phyloP scores from a whole-genome alignment of 1,140 invertebrate species.

The Nebria ingens region DNA sequence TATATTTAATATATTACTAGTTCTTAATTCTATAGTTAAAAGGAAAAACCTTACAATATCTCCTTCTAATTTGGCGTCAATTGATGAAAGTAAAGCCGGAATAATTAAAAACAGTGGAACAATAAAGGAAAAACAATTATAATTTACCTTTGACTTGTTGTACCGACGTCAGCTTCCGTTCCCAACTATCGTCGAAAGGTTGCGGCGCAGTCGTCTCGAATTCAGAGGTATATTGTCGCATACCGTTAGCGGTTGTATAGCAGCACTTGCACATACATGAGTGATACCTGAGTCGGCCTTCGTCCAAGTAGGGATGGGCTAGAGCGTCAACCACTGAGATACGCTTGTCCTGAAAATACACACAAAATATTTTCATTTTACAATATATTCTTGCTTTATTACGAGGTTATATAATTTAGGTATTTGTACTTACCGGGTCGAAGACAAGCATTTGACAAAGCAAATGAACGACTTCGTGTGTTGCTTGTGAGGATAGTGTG shows the following conservation, averaged over 20 bases:
- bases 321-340: slow-evolving; percentile 90
- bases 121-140: slow-evolving; percentile 15
- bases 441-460: slow-evolving; percentile 97
- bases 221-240: slow-evolving; percentile 82
- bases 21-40: too few species aligned
- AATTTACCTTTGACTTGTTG: slow-evolving; percentile 85
- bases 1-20: too few species aligned
- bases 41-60: too few species aligned
- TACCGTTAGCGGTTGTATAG: slow-evolving; percentile 59
- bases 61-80: too few species aligned
- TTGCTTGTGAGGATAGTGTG: slow-evolving; percentile 82
- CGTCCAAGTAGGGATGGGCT: slow-evolving; percentile 93
- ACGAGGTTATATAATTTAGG: neutral
- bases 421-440: slow-evolving; percentile 71
- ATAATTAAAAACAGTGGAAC: too few species aligned
- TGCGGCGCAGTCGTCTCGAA: slow-evolving; percentile 84
- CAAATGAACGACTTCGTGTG: slow-evolving; percentile 94
- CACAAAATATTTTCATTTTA: neutral
- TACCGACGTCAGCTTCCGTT: slow-evolving; percentile 82
- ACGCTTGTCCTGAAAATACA: slow-evolving; percentile 66
- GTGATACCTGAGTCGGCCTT: slow-evolving; percentile 94
- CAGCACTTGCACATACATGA: slow-evolving; percentile 99
- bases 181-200: slow-evolving; percentile 90
- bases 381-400: neutral
- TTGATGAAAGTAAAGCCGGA: too few species aligned